These are phyloP conservation scores for Pegea sp. DNA, from an alignment of 23 tunicate genomes.

Conservation along the genomic window DNA sequence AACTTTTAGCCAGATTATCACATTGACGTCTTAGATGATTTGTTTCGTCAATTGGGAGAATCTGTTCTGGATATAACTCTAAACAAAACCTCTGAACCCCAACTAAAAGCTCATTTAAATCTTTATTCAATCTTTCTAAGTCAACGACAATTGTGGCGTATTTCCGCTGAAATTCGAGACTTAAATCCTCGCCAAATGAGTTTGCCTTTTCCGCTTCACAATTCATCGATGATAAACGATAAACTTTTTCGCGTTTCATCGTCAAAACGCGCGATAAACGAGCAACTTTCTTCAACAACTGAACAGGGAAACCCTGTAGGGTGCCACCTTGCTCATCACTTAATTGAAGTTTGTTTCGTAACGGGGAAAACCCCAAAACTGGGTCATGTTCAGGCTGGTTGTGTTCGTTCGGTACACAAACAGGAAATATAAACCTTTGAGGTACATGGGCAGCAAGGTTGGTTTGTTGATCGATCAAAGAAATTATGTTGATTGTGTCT, in stretches of 20 bases:
- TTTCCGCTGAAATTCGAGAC: constrained; percentile 67
- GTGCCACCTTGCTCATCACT: constrained; percentile 40
- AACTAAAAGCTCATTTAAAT: constrained; percentile 39
- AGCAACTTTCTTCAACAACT: constrained; percentile 31
- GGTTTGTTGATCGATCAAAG: constrained; percentile 45
- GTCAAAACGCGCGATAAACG: constrained; percentile 45
- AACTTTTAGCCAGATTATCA: constrained; percentile 18
- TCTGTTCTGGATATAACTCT: constrained; percentile 71
- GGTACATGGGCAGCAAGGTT: constrained; percentile 5
- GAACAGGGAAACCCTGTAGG: constrained; percentile 75
- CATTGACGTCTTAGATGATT: constrained; percentile 29
- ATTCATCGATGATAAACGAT: constrained; percentile 56
- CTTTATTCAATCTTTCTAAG: constrained; percentile 47
- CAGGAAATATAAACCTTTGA: not conserved
- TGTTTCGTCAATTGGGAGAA: constrained; percentile 38
- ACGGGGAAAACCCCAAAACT: constrained; percentile 63
- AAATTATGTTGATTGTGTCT: constrained; percentile 63
- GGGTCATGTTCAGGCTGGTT: constrained; percentile 59
- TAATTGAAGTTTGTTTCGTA: constrained; percentile 35
- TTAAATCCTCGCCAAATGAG: constrained; percentile 45
- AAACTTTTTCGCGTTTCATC: constrained; percentile 58
- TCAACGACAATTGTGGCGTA: constrained; percentile 75
- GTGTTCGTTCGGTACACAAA: not conserved
- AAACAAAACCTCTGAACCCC: constrained; percentile 67
- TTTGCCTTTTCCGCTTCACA: constrained; percentile 75